Conservation (phyloP, 2,888 invertebrate species). For the Leucophora obtusa region DNA sequence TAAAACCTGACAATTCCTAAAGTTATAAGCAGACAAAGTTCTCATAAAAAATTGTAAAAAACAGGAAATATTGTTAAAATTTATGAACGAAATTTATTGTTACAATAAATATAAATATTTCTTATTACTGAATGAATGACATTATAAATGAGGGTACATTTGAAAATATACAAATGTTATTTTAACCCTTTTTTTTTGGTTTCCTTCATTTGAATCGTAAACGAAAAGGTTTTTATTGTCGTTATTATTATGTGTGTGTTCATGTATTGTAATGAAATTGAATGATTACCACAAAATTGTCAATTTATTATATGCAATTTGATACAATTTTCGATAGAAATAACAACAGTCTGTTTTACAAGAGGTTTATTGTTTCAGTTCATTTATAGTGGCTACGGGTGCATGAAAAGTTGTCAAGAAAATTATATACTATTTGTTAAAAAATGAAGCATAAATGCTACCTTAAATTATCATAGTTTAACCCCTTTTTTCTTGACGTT, state of each 20-base stretch:
- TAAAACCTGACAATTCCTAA: conserved; percentile 54
- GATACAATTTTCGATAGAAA: conserved; percentile 67
- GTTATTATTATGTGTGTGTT: conserved; percentile 19
- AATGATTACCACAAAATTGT: conserved; percentile 75
- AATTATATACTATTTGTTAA: conserved; percentile 35
- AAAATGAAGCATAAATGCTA: conserved; percentile 12
- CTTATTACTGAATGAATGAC: conserved; percentile 34
- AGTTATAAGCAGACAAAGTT: conserved; percentile 9
- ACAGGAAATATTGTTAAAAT: conserved; percentile 55
- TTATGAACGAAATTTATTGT: conserved; percentile 49
- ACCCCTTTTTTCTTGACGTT: conserved; percentile 35
- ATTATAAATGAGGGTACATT: conserved; percentile 54
- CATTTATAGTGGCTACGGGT: conserved; percentile 27
- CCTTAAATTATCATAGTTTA: conserved; percentile 48
- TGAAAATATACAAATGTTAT: conserved; percentile 27
- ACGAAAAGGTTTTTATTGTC: conserved; percentile 34
- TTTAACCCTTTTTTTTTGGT: conserved; percentile 49
- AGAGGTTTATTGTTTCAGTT: conserved; percentile 6
- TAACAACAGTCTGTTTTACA: not conserved
- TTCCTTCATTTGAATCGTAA: not conserved
- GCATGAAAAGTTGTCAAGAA: conserved; percentile 36
- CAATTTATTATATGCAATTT: conserved; percentile 71
- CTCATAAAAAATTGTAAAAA: conserved; percentile 36
- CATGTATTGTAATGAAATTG: conserved; percentile 71
- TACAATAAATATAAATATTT: conserved; percentile 35